phyloP scores from a whole-genome alignment of 2,113 vertebrate genomes.

The Dasyornis broadbenti region DNA sequence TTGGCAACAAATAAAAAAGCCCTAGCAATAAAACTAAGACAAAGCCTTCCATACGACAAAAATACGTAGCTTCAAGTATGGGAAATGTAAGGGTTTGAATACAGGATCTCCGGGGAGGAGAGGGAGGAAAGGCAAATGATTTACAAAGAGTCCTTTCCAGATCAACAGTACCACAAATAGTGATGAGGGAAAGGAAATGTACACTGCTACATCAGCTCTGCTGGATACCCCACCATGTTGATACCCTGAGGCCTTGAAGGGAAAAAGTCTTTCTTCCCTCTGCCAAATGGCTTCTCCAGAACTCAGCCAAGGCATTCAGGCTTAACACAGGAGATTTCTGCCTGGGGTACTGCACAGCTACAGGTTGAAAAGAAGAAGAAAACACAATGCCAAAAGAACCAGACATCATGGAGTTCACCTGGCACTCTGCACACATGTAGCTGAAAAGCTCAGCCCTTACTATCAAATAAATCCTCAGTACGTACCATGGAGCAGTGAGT shows the following conservation, averaged over 20 bases:
- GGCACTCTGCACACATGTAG: accelerated
- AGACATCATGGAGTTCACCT: neutral
- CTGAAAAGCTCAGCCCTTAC: neutral
- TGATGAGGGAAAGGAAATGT: neutral
- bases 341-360: neutral
- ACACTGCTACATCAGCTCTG: neutral
- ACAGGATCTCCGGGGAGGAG: neutral
- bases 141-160: neutral
- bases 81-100: neutral
- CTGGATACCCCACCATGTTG: neutral
- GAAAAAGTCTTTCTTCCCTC: neutral
- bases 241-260: neutral
- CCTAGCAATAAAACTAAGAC: neutral
- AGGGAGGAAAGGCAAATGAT: neutral
- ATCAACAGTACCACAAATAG: neutral
- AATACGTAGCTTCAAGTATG: neutral
- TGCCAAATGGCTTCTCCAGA: neutral
- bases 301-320: neutral
- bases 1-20: neutral
- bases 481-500: accelerated
- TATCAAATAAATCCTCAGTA: neutral
- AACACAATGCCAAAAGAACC: neutral
- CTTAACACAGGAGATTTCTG: neutral
- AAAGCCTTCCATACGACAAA: neutral
- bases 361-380: neutral